Conservation (phyloP, 2,113 vertebrate species). For the Azemiops feae region DNA sequence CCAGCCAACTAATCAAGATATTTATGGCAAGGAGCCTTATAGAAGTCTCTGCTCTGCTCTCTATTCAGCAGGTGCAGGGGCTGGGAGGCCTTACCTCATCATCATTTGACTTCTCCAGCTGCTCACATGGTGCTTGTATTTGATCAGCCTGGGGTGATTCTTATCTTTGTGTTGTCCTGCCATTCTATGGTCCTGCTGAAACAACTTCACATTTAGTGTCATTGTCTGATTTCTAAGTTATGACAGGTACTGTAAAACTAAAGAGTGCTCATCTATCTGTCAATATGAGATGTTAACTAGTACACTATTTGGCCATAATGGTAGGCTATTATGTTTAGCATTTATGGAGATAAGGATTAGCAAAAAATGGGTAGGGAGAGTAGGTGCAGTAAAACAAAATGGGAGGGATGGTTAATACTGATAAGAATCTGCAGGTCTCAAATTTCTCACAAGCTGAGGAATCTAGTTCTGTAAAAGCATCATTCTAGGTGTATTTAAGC, state of each 20-base stretch:
- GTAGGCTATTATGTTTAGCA: neutral
- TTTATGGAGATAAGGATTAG: slow-evolving; percentile 47
- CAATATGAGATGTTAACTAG: neutral
- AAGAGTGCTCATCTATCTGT: neutral
- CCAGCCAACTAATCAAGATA: no score
- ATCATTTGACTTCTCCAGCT: no score
- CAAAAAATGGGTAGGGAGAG: slow-evolving; percentile 40
- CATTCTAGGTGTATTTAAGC: neutral
- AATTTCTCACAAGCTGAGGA: neutral
- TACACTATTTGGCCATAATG: neutral
- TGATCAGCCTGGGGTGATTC: no score
- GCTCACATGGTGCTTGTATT: no score
- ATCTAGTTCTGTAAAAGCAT: neutral
- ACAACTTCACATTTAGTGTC: no score
- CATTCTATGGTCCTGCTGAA: no score
- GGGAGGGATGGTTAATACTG: slow-evolving; percentile 52
- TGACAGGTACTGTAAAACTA: neutral
- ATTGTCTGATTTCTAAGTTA: no score
- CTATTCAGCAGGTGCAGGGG: no score
- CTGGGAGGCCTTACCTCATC: no score
- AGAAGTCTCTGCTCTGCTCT: no score
- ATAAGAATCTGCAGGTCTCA: slow-evolving; percentile 49
- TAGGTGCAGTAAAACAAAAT: slow-evolving; percentile 44
- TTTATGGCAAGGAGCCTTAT: no score
- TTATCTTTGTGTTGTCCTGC: no score